These are phyloP conservation scores for Harpagoxenus sublaevis DNA, from an alignment of 2,888 invertebrate genomes.

Conservation along the genomic window DNA sequence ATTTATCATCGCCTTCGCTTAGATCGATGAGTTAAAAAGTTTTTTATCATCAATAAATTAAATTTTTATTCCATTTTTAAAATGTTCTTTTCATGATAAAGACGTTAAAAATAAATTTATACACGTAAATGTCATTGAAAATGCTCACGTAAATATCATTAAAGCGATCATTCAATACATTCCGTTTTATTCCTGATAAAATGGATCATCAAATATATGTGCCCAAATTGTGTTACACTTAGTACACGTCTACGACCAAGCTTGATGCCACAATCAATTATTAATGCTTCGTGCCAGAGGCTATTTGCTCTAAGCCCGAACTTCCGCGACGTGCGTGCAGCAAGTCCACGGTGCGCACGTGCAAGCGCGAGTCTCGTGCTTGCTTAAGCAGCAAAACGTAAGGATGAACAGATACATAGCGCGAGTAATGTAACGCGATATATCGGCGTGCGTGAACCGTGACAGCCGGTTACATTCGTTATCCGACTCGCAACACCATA, in stretches of 20 bases:
- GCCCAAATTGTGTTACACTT: slow-evolving; percentile 48
- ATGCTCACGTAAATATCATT: not conserved
- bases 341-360: slow-evolving; percentile 12
- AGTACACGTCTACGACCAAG: slow-evolving; percentile 75
- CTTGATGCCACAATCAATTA: slow-evolving; percentile 81
- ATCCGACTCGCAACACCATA: slow-evolving; percentile 46
- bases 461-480: slow-evolving; percentile 23
- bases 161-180: not conserved
- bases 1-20: not conserved
- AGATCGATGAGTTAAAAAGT: not conserved
- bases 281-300: slow-evolving; percentile 74
- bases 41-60: not conserved
- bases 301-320: slow-evolving; percentile 79
- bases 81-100: not conserved
- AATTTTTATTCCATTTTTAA: not conserved
- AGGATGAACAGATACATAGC: slow-evolving; percentile 20
- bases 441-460: slow-evolving; percentile 38
- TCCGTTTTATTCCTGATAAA: not conserved
- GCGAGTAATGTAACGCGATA: slow-evolving; percentile 56
- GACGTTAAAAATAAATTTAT: not conserved
- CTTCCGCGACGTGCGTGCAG: slow-evolving; percentile 24
- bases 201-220: slow-evolving; percentile 63
- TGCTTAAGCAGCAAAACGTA: slow-evolving; percentile 16
- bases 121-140: not conserved
- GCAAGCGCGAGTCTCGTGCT: slow-evolving; percentile 31